Percentiles rank a stretch among this genome's conserved stretches.
Evolutionary conservation across 1,140 invertebrate genomes (phyloP).

Genomic region (Drosophila asahinai): DNA sequence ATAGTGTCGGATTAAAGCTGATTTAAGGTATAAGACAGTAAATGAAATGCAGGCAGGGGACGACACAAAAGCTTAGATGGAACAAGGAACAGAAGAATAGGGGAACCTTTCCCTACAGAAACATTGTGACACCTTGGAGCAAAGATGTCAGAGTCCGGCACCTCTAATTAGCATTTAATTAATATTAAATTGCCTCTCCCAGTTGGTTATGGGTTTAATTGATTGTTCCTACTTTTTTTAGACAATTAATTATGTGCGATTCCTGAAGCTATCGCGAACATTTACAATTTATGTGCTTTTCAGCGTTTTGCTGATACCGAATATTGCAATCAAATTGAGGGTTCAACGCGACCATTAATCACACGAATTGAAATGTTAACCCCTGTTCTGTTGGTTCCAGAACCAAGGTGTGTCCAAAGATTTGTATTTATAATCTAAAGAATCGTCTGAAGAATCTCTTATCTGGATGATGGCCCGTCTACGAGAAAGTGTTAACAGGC

Average conservation of each 20-base stretch:
- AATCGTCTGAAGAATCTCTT: conserved; percentile 19
- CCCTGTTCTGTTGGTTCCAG: background rate
- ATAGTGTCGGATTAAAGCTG: conserved; percentile 34
- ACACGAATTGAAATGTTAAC: conserved; percentile 14
- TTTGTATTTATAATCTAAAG: conserved; percentile 1
- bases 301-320: conserved; percentile 30
- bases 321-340: conserved; percentile 13
- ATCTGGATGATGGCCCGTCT: conserved; percentile 9
- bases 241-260: conserved; percentile 26
- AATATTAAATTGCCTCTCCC: background rate
- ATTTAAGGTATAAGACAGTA: conserved; percentile 6
- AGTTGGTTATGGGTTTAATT: conserved; percentile 5
- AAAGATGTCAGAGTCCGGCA: background rate
- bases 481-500: conserved; percentile 19
- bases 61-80: conserved; percentile 43
- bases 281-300: conserved; percentile 36
- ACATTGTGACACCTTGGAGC: background rate
- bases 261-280: conserved; percentile 12
- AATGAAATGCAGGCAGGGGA: conserved; percentile 34
- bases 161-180: background rate
- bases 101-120: too few relatives aligned
- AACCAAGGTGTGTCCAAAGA: conserved; percentile 28
- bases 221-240: background rate
- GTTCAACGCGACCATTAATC: conserved; percentile 52
- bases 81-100: background rate